Evolutionary conservation across 1,140 invertebrate species (phyloP), one percentile per base, ranked within the genome.

Genomic region (Riptortus pedestris): DNA sequence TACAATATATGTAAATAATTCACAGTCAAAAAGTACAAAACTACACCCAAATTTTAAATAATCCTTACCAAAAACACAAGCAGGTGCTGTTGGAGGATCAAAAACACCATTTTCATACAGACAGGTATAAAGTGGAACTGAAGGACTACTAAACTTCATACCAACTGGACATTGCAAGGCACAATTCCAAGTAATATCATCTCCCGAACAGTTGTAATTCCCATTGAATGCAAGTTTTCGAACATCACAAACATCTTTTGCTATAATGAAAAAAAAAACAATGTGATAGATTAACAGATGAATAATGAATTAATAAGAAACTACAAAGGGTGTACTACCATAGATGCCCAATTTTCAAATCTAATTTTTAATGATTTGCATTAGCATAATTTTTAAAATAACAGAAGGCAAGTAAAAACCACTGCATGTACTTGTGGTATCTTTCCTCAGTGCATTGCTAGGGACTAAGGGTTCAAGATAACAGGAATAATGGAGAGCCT

Each of bases 181-280:
- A 72, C 90, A 92, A 0, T 76, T 78, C 60, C 83, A 82, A 28
- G 74, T 71, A 16, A 82, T 78, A 12, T 69, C 74, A 67, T 82
- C 76, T 2, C 81, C 83, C 1, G 74, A 77, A 69, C 88, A 91
- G 31, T 81, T 81, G 72, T 85, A 87, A 24, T 79, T 83, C 2
- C 88, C 88, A 72, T 90, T 90, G 71, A 90, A 90, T 0, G 78
- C 77, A 18, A 88, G 68, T 59, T 82, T 83, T 31, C 79, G 75
- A 1, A 79, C 71, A 65, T 77, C 78, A 70, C 87, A 88, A 1
- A 68, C 76, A 28, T 77, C 74, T 0, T 78, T 71, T 58, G 79
- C 85, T 87, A 70, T 2, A 73, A 72, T 58, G 16, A 51, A 16
- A 22, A 66, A 24, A 48, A 26, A 20, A 7, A 61, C 12, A 9